Base-by-base conservation (phyloP, 2,797 vertebrate genomes). In the Chromobotia macracanthus region DNA sequence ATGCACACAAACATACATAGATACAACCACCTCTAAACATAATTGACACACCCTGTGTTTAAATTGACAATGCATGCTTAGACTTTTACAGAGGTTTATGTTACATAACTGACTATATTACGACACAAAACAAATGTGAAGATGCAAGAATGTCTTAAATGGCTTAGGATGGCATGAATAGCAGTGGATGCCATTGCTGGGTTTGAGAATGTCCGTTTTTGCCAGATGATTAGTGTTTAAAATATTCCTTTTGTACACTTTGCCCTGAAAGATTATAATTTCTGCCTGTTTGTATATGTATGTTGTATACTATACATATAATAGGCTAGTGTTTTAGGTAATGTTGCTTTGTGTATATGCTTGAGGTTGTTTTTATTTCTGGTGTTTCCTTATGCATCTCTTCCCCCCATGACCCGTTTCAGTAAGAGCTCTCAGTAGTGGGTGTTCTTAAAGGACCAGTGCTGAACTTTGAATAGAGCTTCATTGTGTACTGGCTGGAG, bases 401-500 rank as follows among this genome's bases (percentile, higher is more conserved):
- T 23, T 68, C 16, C 48, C 44, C 63, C 31, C 10, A 5, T 74
- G 70, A 61, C 64, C 53, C 55, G 15, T 55, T 18, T 61, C 31
- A 78, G 71, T 60, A 18, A 13, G 60, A 80, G 55, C 87, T 81
- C 80, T 87, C 82, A 31, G 85, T 79, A 73, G 89, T 84, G 79
- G 69, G 79, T 81, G 86, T 84, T 82, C 71, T 88, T 84, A 74
- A 67, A 75, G 55, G 78, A 86, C 85, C 88, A 83, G 84, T 56
- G 50, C 3, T 81, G 46, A 1, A 50, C 44, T 1, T 72, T 51
- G 74, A 83, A 94, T 87, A 94, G 89, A 90, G 90, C 74, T 77
- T 82, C 89, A 87, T 93, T 94, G 93, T 94, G 83, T 1, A 0
- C 67, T 80, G n/a, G 46, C 82, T 81, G 72, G 88, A 86, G 88